Evolutionary conservation across 2,797 vertebrate genomes (phyloP), one percentile per base, ranked within the genome.

Genomic region (Poecile montanus): DNA sequence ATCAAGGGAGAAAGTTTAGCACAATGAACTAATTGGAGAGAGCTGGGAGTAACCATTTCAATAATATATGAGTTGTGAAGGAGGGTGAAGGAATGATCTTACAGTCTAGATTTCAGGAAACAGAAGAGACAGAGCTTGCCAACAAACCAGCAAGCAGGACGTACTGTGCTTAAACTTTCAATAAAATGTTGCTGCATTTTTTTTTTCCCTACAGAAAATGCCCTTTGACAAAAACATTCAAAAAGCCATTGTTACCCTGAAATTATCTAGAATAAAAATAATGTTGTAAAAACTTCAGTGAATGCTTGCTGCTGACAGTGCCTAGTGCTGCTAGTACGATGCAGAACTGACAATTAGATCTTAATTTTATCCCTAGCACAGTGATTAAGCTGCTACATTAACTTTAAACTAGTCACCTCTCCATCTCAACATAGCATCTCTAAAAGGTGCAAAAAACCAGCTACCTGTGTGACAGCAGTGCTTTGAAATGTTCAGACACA

Each of bases 51-150:
- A 78, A 84, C 16, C 2, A 0, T 60, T 94, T 45, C 66, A 76
- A 25, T 75, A 86, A 88, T 22, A n/a, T 10, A 83, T 51, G 73
- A 84, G 56, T 78, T 88, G 90, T 34, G 93, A 93, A 91, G 45
- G 45, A 88, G 50, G 32, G 45, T 13, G n/a, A 95, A 93, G 70
- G 60, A 93, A 62, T 45, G n/a, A 51, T 62, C 70, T 48, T 44
- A 13, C 70, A 62, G 32, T 40, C 58, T 72, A 9, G 34, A 65
- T 44, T 70, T 81, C 89, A 84, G 67, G 76, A 91, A 90, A 87
- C 3, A 13, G 72, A 70, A 73, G 26, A 75, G 30, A 79, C 11
- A 21, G 63, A 80, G 36, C 66, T 72, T 90, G 88, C 73, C 89
- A 92, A 38, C 17, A 61, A 93, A 72, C 22, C 32, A 77, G 42